Conservation (phyloP, 2,888 invertebrate species). For the Parascotia fuliginaria region DNA sequence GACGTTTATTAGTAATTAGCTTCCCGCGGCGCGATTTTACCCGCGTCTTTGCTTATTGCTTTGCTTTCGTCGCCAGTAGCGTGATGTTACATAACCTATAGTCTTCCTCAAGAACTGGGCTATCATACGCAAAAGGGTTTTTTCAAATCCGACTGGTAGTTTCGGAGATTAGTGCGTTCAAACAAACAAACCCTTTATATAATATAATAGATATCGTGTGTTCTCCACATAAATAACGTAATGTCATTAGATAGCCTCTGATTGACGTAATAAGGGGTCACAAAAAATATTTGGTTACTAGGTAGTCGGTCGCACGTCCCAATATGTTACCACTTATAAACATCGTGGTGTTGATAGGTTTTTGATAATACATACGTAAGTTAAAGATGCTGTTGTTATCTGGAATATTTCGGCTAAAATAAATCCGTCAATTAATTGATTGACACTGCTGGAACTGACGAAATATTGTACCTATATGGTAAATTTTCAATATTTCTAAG, state of each 20-base stretch:
- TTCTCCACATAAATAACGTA: conserved; percentile 22
- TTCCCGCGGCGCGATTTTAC: too few species aligned
- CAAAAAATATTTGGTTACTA: conserved; percentile 51
- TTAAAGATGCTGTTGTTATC: conserved; percentile 20
- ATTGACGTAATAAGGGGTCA: conserved; percentile 64
- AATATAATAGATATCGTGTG: conserved; percentile 22
- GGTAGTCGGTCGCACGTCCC: conserved; percentile 37
- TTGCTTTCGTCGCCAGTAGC: too few species aligned
- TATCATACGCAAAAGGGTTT: too few species aligned
- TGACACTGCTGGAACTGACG: conserved; percentile 1
- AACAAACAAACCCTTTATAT: too few species aligned
- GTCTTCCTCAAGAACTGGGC: too few species aligned
- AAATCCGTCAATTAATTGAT: conserved; percentile 11
- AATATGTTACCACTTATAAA: conserved; percentile 39
- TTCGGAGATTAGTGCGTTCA: too few species aligned
- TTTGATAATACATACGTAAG: conserved; percentile 27
- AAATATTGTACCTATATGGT: background rate
- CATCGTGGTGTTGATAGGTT: conserved; percentile 33
- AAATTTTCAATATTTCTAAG: too few species aligned
- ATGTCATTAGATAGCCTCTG: conserved; percentile 56
- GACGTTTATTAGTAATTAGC: too few species aligned
- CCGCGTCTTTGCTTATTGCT: too few species aligned
- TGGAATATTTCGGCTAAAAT: conserved; percentile 26
- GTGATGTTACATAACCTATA: too few species aligned
- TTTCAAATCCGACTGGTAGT: too few species aligned